Percentiles rank a stretch among this genome's conserved stretches.
Conservation (phyloP, 37 sponge, comb jelly and placozoan species). For the Theonella swinhoei region DNA sequence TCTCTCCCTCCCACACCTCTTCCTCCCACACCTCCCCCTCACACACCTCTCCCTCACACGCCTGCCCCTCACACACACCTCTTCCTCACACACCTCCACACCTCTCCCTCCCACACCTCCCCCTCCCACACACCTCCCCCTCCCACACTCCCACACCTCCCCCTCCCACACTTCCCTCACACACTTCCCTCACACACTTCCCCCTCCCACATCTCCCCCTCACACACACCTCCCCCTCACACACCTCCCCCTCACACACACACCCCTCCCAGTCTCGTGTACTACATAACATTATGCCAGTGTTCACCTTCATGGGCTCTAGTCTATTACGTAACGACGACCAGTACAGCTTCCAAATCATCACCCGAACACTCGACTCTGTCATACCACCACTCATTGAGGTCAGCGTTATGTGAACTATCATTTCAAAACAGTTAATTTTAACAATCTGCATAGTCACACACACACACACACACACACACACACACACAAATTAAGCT, state of each 20-base stretch:
- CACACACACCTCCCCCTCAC: background rate
- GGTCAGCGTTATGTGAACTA: conserved; percentile 23
- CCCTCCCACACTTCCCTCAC: background rate
- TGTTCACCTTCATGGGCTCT: conserved; percentile 99
- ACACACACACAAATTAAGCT: conserved; percentile 17
- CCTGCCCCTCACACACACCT: too few species aligned
- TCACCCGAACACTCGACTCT: conserved; percentile 79
- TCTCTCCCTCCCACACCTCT: too few species aligned
- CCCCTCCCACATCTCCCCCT: conserved; percentile 9
- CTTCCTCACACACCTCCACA: too few species aligned
- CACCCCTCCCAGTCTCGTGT: conserved; percentile 52
- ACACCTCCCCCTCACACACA: background rate
- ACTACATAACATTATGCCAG: conserved; percentile 94
- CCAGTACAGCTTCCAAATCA: conserved; percentile 88
- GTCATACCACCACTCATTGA: conserved; percentile 81
- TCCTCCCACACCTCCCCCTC: too few species aligned
- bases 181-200: background rate
- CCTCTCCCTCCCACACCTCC: background rate
- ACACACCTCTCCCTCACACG: too few species aligned
- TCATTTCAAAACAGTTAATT: background rate
- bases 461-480: conserved; percentile 16
- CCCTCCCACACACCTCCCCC: background rate
- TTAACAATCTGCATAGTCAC: background rate
- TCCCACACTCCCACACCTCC: background rate
- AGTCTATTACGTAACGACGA: conserved; percentile 83